These are phyloP conservation scores for Lysiphlebus fabarum DNA, from an alignment of 1,140 invertebrate species.

Conservation along the genomic window DNA sequence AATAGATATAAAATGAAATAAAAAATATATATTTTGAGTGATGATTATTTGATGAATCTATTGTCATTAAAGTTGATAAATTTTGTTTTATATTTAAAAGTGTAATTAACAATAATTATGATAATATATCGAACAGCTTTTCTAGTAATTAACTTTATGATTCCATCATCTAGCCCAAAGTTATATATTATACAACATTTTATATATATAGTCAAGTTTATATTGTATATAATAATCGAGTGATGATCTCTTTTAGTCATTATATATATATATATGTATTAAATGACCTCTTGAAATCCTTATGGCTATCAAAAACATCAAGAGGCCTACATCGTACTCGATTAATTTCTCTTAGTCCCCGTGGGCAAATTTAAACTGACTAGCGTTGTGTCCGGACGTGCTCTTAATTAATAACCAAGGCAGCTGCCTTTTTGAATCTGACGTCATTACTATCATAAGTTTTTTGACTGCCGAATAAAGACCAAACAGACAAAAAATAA, in stretches of 20 bases:
- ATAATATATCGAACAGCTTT: no score
- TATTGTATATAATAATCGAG: conserved; percentile 13
- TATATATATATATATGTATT: no score
- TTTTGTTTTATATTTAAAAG: no score
- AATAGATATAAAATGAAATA: no score
- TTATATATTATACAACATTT: conserved; percentile 31
- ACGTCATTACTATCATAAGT: conserved; percentile 46
- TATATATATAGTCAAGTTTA: conserved; percentile 31
- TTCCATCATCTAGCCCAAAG: conserved; percentile 37
- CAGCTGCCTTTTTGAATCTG: conserved; percentile 40
- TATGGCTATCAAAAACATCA: conserved; percentile 11
- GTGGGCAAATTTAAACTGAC: conserved; percentile 41
- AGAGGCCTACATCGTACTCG: conserved; percentile 23
- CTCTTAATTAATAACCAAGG: conserved; percentile 52
- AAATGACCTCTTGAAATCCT: neutral
- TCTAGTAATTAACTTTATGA: conserved; percentile 37
- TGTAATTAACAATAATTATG: no score
- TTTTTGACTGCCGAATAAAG: conserved; percentile 25
- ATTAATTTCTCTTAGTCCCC: conserved; percentile 44
- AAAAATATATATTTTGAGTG: no score
- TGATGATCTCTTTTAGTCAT: no score
- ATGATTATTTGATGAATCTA: conserved; percentile 43
- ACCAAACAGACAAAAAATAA: conserved; percentile 9
- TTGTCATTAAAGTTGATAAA: neutral
- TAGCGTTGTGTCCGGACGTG: conserved; percentile 35